Percentiles rank a stretch among this genome's conserved stretches.
Conservation (phyloP, 2,888 invertebrate genomes). For the Nemotelus nigrinus region DNA sequence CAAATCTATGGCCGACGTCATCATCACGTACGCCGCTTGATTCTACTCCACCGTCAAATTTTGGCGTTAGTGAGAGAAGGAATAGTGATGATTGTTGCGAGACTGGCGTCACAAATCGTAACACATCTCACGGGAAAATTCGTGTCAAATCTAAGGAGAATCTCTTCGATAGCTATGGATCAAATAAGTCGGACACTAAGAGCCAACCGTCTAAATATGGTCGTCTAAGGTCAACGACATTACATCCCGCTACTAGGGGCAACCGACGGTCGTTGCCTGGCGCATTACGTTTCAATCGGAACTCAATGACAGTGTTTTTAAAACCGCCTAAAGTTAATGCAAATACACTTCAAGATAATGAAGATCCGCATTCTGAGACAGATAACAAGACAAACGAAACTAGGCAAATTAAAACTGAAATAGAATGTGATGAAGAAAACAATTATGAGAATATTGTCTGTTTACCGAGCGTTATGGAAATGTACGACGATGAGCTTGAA, state of each 20-base stretch:
- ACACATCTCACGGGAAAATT: constrained; percentile 43
- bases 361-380: neutral
- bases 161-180: constrained; percentile 47
- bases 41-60: neutral
- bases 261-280: constrained; percentile 41
- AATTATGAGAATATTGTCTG: constrained; percentile 52
- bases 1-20: too few relatives aligned
- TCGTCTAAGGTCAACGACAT: neutral
- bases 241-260: neutral
- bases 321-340: constrained; percentile 19
- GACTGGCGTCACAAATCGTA: neutral
- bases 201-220: neutral
- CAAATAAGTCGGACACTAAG: neutral
- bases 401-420: constrained; percentile 11
- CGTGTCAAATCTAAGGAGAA: constrained; percentile 52
- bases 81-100: neutral
- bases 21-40: too few relatives aligned
- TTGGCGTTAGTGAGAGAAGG: neutral
- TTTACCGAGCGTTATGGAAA: constrained; percentile 50
- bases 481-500: constrained; percentile 46
- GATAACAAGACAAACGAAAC: neutral
- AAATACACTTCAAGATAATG: neutral
- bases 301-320: constrained; percentile 51
- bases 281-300: constrained; percentile 51
- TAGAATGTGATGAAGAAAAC: constrained; percentile 29